Conservation (phyloP, 1,140 invertebrate genomes). For the Lamellibrachia luymesi region DNA sequence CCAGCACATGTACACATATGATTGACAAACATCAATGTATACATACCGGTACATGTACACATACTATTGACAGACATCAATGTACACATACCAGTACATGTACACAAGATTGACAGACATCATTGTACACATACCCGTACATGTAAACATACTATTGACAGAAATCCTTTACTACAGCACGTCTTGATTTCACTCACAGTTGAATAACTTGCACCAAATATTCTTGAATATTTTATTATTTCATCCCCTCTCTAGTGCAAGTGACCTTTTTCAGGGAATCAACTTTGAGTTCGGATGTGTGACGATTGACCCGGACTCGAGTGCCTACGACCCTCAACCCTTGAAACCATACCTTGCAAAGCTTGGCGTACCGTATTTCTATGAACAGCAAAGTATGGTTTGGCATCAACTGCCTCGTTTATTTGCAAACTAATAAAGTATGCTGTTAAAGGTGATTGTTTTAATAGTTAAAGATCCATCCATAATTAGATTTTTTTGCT, state of each 20-base stretch:
- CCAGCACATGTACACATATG: too few relatives aligned
- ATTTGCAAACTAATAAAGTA: neutral
- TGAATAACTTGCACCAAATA: neutral
- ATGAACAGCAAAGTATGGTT: constrained; percentile 65
- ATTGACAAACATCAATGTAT: too few relatives aligned
- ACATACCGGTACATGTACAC: too few relatives aligned
- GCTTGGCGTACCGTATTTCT: constrained; percentile 71
- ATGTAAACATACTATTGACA: too few relatives aligned
- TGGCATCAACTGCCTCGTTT: neutral
- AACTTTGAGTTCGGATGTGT: constrained; percentile 75
- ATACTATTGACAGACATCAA: neutral
- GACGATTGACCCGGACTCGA: constrained; percentile 69
- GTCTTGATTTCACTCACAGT: neutral
- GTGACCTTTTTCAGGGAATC: constrained; percentile 61
- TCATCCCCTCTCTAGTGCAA: neutral
- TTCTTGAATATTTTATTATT: neutral
- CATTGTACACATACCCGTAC: too few relatives aligned
- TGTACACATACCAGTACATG: too few relatives aligned
- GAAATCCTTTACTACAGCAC: too few relatives aligned
- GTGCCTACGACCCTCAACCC: constrained; percentile 67
- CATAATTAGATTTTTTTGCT: too few relatives aligned
- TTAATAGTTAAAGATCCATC: too few relatives aligned
- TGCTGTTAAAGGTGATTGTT: too few relatives aligned
- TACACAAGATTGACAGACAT: too few relatives aligned
- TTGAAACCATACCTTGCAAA: constrained; percentile 69